Evolutionary conservation across 2,888 invertebrate species (phyloP).

Genomic region (Acanthosepion esculentum): DNA sequence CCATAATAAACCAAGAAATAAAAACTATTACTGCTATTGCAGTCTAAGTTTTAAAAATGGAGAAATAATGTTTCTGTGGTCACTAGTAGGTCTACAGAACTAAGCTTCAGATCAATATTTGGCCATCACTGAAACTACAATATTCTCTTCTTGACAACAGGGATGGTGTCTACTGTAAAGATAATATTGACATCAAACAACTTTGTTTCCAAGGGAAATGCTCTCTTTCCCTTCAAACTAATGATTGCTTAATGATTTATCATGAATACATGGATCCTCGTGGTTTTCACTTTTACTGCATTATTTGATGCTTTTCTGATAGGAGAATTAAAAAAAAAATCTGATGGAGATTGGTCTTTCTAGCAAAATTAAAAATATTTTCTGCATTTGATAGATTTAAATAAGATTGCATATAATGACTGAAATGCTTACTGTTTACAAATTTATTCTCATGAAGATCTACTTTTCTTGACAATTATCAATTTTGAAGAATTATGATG

Average conservation of each 20-base stretch:
- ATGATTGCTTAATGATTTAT: neutral
- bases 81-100: neutral
- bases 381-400: too few species aligned
- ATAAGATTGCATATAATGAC: too few species aligned
- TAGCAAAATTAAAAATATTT: too few species aligned
- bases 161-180: neutral
- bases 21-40: neutral
- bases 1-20: neutral
- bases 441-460: too few species aligned
- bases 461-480: too few species aligned
- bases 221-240: neutral
- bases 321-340: too few species aligned
- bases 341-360: too few species aligned
- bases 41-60: constrained; percentile 6
- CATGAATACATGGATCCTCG: neutral
- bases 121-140: constrained; percentile 11
- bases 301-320: neutral
- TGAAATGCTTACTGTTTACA: too few species aligned
- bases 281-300: neutral
- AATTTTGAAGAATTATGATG: too few species aligned
- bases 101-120: constrained; percentile 8
- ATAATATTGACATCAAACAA: neutral
- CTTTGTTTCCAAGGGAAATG: constrained; percentile 11
- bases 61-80: constrained; percentile 20
- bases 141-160: neutral